These are phyloP conservation scores for Aporophyla lueneburgensis DNA, from an alignment of 2,888 invertebrate species.

Conservation along the genomic window DNA sequence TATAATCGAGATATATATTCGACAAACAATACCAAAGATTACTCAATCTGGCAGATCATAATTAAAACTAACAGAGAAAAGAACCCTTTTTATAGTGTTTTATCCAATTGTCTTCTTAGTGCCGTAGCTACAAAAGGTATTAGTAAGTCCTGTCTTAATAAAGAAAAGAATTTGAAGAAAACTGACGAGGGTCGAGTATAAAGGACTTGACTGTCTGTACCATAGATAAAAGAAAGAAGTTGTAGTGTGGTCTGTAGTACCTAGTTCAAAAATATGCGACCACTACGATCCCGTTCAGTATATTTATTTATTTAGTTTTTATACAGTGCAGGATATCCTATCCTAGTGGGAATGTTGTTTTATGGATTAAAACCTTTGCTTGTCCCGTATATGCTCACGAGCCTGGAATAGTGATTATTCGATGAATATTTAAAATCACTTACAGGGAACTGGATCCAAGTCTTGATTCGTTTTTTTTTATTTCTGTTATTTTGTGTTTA, in stretches of 20 bases:
- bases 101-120: too few relatives aligned
- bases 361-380: conserved; percentile 49
- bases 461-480: conserved; percentile 41
- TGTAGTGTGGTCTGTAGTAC: too few relatives aligned
- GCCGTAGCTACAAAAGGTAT: too few relatives aligned
- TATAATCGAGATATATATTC: too few relatives aligned
- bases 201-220: too few relatives aligned
- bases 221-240: background rate
- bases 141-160: too few relatives aligned
- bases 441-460: conserved; percentile 36
- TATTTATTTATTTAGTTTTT: background rate
- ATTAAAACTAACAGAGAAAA: too few relatives aligned
- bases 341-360: conserved; percentile 37
- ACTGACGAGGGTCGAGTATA: too few relatives aligned
- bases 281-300: background rate
- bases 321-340: conserved; percentile 3
- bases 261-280: background rate
- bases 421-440: conserved; percentile 69
- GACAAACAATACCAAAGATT: too few relatives aligned
- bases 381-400: conserved; percentile 47
- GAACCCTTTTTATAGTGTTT: too few relatives aligned
- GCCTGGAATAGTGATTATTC: conserved; percentile 60
- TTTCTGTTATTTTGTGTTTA: conserved; percentile 29
- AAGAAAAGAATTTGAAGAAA: too few relatives aligned
- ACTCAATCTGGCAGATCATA: too few relatives aligned